Evolutionary conservation across 1,140 invertebrate genomes (phyloP).

Genomic region (Whitmania pigra): DNA sequence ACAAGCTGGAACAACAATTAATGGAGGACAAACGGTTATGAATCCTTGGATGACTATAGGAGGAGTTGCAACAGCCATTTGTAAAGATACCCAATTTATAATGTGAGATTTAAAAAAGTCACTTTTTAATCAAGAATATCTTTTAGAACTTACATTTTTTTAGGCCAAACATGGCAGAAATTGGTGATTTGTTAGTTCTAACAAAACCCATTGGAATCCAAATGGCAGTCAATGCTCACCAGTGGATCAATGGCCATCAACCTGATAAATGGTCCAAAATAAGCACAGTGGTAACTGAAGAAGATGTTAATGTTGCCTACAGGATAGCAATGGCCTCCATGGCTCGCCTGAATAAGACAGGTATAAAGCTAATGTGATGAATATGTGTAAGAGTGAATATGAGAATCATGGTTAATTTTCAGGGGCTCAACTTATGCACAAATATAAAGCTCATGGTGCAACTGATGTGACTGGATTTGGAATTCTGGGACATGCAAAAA

Average conservation of each 20-base stretch:
- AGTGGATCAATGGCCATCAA: conserved; percentile 65
- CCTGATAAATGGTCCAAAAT: conserved; percentile 90
- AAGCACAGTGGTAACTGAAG: conserved; percentile 82
- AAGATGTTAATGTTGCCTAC: conserved; percentile 83
- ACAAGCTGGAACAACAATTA: conserved; percentile 84
- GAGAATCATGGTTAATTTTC: conserved; percentile 28
- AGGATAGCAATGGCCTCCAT: conserved; percentile 91
- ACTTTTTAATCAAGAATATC: too few relatives aligned
- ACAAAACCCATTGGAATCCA: conserved; percentile 92
- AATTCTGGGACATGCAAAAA: conserved; percentile 85
- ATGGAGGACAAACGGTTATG: conserved; percentile 88
- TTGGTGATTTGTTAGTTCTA: conserved; percentile 86
- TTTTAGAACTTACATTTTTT: too few relatives aligned
- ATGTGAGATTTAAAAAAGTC: conserved; percentile 46
- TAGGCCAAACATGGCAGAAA: conserved; percentile 81
- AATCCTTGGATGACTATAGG: conserved; percentile 97
- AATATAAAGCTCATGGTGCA: conserved; percentile 91
- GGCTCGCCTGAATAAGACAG: conserved; percentile 80
- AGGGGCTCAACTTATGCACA: conserved; percentile 87
- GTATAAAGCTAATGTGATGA: conserved; percentile 29
- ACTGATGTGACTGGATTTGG: conserved; percentile 98
- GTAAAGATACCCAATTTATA: conserved; percentile 83
- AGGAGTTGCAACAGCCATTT: conserved; percentile 85
- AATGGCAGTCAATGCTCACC: conserved; percentile 90
- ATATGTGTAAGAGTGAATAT: conserved; percentile 5